Evolutionary conservation across 1,140 invertebrate species (phyloP).

Genomic region (Maniola jurtina): DNA sequence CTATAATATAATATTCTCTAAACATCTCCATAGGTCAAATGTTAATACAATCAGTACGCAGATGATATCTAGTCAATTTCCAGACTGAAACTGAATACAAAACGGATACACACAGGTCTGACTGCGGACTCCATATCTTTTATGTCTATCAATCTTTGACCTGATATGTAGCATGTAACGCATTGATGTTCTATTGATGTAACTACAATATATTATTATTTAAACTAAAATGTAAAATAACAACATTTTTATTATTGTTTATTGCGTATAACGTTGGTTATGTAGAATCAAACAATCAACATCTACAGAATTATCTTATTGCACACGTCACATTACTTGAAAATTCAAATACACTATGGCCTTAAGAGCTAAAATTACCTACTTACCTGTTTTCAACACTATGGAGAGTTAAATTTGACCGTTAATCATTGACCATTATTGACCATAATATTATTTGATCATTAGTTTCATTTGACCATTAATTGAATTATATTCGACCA

Average conservation of each 20-base stretch:
- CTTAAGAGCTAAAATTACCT: too few species aligned
- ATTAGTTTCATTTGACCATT: too few species aligned
- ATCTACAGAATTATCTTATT: too few species aligned
- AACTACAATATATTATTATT: too few species aligned
- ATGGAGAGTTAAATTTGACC: too few species aligned
- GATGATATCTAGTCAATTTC: slow-evolving; percentile 68
- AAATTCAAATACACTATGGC: too few species aligned
- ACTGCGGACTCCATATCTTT: slow-evolving; percentile 38
- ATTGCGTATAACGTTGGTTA: neutral
- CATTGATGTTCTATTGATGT: neutral
- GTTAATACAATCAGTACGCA: slow-evolving; percentile 31
- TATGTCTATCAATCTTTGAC: slow-evolving; percentile 17
- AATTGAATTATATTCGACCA: too few species aligned
- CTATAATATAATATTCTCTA: neutral
- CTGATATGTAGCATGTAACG: neutral
- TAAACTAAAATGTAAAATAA: slow-evolving; percentile 1
- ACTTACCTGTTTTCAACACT: too few species aligned
- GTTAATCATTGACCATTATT: too few species aligned
- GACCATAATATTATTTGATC: too few species aligned
- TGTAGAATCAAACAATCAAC: too few species aligned
- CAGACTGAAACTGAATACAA: slow-evolving; percentile 59
- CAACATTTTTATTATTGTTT: neutral
- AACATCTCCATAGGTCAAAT: slow-evolving; percentile 25
- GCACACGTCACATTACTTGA: too few species aligned
- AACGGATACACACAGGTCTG: slow-evolving; percentile 50